Evolutionary conservation across 2,113 vertebrate genomes (phyloP), one percentile per base, ranked within the genome.

Genomic region (Anthoscopus minutus): DNA sequence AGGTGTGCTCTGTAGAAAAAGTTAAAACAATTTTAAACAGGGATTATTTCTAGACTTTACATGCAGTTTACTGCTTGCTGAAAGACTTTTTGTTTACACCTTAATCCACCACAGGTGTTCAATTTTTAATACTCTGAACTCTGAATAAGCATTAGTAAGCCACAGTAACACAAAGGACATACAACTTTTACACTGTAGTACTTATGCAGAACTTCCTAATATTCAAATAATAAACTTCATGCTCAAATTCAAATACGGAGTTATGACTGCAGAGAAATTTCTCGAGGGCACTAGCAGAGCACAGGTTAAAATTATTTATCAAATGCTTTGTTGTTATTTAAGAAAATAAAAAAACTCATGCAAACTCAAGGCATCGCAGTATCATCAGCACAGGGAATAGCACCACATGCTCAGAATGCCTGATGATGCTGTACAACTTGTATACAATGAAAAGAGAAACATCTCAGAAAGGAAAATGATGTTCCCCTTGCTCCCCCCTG

Each of bases 1-100:
- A 93, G 98, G 96, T 92, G 98, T 97, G 96, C 96, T 98, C 98
- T 98, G 96, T 10, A 81, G 94, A 88, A 95, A 92, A 96, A 93
- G 86, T 96, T 96, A 73, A 96, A 97, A 88, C 8, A 30, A 57
- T 81, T 88, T 94, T 93, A 96, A 93, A 96, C 47, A 84, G 10
- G 54, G 60, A 8, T 85, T 54, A 62, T 37, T 92, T 61, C 69
- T 88, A 92, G 66, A 70, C 23, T 76, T 35, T 6, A 90, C 31
- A 76, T 15, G 76, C 25, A 92, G 20, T 56, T 90, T 74, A 87
- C 17, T 84, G 7, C 27, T 94, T 81, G 65, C 57, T 80, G 71
- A 72, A 92, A 85, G 33, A 70, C 20, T 14, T 81, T 62, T 79
- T 76, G 44, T 44, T 86, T 31, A 81, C 10, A 61, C 4, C 81